Percentiles rank a stretch among this genome's conserved stretches.
Evolutionary conservation across 2,797 vertebrate species (phyloP).

Genomic region (Typhlichthys subterraneus): DNA sequence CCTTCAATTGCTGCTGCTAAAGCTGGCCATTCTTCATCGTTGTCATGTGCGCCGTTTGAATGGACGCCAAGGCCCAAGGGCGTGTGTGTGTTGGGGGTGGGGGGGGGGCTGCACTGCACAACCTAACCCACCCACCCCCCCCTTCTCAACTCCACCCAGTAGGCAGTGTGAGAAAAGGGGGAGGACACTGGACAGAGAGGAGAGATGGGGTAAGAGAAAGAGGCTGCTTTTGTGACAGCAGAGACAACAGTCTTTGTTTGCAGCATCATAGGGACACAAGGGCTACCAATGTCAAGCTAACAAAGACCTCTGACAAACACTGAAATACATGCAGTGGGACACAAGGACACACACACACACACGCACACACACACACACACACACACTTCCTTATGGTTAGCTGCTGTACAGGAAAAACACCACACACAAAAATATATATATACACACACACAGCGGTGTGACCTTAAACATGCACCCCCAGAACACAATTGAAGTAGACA

Average conservation of each 20-base stretch:
- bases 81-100: slow-evolving; percentile 11
- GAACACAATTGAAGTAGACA: slow-evolving; percentile 54
- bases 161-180: slow-evolving; percentile 77
- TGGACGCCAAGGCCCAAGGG: slow-evolving; percentile 58
- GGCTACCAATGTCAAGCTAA: slow-evolving; percentile 82
- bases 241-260: slow-evolving; percentile 83
- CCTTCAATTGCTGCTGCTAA: slow-evolving; percentile 15
- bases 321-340: slow-evolving; percentile 18
- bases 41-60: slow-evolving; percentile 63
- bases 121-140: slow-evolving; percentile 48
- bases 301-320: slow-evolving; percentile 71
- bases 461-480: not conserved
- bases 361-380: slow-evolving; percentile 35
- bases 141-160: slow-evolving; percentile 60
- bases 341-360: slow-evolving; percentile 38
- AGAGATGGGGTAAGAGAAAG: slow-evolving; percentile 63
- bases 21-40: slow-evolving; percentile 28
- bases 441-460: slow-evolving; percentile 27
- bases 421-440: no score
- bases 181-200: slow-evolving; percentile 59
- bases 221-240: slow-evolving; percentile 78
- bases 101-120: slow-evolving; percentile 53
- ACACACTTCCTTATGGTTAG: not conserved
- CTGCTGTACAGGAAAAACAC: no score
- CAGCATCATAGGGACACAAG: slow-evolving; percentile 74